These are phyloP conservation scores for Seira musarum DNA, from an alignment of 2,888 invertebrate species.

Conservation along the genomic window DNA sequence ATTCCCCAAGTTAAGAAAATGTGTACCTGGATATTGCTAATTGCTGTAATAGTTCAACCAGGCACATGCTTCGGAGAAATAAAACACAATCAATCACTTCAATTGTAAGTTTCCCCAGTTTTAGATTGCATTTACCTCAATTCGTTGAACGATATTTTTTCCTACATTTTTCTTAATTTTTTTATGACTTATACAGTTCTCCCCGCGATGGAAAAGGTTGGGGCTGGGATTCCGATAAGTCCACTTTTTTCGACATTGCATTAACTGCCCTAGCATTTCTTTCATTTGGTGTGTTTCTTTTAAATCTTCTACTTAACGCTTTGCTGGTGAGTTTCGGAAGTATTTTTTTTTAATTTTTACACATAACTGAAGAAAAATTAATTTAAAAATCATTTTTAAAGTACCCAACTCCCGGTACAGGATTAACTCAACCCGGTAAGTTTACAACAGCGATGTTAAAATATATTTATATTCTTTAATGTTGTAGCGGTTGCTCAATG, in stretches of 20 bases:
- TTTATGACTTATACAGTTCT: conserved; percentile 30
- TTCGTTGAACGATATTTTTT: too few relatives aligned
- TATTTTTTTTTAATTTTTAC: background rate
- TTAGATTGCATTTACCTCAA: too few relatives aligned
- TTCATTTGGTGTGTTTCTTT: conserved; percentile 66
- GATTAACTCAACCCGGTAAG: background rate
- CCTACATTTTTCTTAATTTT: background rate
- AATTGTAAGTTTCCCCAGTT: conserved; percentile 25
- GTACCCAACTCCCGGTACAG: background rate
- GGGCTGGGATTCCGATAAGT: conserved; percentile 49
- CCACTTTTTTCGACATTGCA: conserved; percentile 68
- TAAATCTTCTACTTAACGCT: conserved; percentile 68
- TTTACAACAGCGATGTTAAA: too few relatives aligned
- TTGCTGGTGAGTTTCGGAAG: conserved; percentile 56
- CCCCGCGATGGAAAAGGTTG: conserved; percentile 51
- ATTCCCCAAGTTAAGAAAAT: conserved; percentile 37
- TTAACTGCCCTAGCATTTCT: conserved; percentile 68
- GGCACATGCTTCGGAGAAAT: conserved; percentile 24
- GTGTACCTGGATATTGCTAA: conserved; percentile 31
- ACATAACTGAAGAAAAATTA: background rate
- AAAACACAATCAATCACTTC: too few relatives aligned
- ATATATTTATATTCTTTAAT: too few relatives aligned
- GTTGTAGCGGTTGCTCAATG: too few relatives aligned
- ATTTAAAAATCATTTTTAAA: background rate
- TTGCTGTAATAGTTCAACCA: conserved; percentile 24